Base-by-base conservation (phyloP, 2,888 invertebrate species). In the Andrena chrysosceles region DNA sequence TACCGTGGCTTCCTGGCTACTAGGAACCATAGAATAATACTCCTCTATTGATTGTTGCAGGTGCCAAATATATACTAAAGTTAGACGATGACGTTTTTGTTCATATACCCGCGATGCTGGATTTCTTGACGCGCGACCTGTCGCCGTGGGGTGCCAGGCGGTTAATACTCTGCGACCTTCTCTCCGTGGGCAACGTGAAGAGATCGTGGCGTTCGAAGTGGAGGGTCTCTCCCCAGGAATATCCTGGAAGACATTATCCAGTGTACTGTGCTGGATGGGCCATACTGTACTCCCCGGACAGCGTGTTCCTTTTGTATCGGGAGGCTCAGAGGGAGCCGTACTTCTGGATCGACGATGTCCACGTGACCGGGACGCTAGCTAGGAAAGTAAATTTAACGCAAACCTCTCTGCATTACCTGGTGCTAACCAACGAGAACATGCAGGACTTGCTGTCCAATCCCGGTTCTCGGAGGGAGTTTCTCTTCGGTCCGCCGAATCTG, bases 341-440 rank as follows among this genome's bases (percentile, higher is more conserved):
- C 91, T 97, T 97, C 94, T 97, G 97, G 97, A 96, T 97, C 68
- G 97, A 98, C 91, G 97, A 97, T 93, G 97, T 97, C 49, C 97
- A 96, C 89, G 95, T 97, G 52, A 97, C 97, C 0, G 97, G 97
- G 31, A 94, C 95, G 0, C 91, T 96, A 74, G 96, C 96, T 0
- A 93, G 95, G 85, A 95, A 95, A 89, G 94, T 95, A 8, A 95
- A 95, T 85, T 91, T 96, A n/a, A 93, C 94, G 0, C 95, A 95
- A 68, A 95, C 95, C 0, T 94, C 95, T 31, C 85, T 95, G n/a
- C 93, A 93, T 63, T 94, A 94, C 52, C 89, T 95, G 66, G 94
- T 95, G 75, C 91, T 95, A 42, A 92, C 92, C 7, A 82, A 86
- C 23, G 77, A 69, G 80, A 93, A 87, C 86, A 94, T 86, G 90